Evolutionary conservation across 2,797 vertebrate genomes (phyloP), one percentile per base, ranked within the genome.

Genomic region (Protosalanx chinensis): DNA sequence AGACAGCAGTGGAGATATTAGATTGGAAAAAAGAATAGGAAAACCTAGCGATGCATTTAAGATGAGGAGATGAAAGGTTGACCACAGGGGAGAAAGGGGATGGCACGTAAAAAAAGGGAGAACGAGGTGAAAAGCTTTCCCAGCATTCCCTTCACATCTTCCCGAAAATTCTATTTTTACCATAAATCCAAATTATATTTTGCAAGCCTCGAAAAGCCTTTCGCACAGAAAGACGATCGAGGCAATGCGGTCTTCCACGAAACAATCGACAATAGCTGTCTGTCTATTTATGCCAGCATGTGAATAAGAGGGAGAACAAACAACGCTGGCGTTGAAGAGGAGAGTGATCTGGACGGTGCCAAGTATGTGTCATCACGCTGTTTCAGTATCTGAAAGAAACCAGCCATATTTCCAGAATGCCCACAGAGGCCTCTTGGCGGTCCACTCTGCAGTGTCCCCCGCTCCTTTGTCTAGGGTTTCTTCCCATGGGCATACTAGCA

Each of bases 281-380:
- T 74, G 79, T 84, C 73, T 74, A 79, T 79, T 84, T 81, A 71
- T 76, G 78, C 78, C 80, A 70, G 72, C 72, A 71, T 76, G 64
- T 70, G 73, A 82, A 83, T 15, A 27, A 27, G 23, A 53, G 70
- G 16, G 57, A 59, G 71, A 64, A 77, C 77, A 69, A 64, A 77
- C 77, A 60, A 67, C 62, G 79, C 46, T 76, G 74, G 71, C 77
- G 78, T 71, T 27, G 23, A 81, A 70, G 64, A 73, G 62, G 67
- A 84, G 79, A 76, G 65, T 78, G 77, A 84, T 79, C 29, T 57
- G 81, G 72, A 58, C 70, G 70, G 80, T 90, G 89, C 90, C 91
- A 93, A 86, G 74, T 79, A 76, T 79, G 75, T 90, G 88, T 92
- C 91, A 91, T 88, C 85, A 78, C 80, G 72, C 79, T 72, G 85